These are phyloP conservation scores for Cydia splendana DNA, from an alignment of 1,140 invertebrate species.

Conservation along the genomic window DNA sequence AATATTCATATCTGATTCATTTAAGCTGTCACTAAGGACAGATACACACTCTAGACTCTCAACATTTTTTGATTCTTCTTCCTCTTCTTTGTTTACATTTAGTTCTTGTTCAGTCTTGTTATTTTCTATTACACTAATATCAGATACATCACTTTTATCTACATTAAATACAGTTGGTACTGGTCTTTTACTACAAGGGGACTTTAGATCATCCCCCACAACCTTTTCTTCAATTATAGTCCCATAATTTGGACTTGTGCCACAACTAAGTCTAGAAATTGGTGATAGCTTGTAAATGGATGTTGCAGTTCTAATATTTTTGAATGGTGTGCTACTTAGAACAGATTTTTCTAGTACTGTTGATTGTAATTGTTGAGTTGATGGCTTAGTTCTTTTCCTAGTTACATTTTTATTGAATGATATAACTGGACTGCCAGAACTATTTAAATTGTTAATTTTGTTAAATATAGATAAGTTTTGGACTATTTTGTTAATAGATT, in stretches of 20 bases:
- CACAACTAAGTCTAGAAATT: constrained; percentile 43
- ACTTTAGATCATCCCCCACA: background rate
- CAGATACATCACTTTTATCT: constrained; percentile 30
- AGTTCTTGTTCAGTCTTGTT: background rate
- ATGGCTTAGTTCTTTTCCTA: constrained; percentile 37
- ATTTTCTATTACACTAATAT: constrained; percentile 10
- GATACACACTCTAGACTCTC: background rate
- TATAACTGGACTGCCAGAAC: constrained; percentile 14
- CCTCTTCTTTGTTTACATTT: background rate
- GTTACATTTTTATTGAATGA: constrained; percentile 31
- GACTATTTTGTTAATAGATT: constrained; percentile 63
- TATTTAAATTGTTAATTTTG: constrained; percentile 30
- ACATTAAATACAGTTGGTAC: background rate
- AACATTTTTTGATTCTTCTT: background rate
- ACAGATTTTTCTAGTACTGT: constrained; percentile 50
- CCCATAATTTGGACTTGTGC: constrained; percentile 43
- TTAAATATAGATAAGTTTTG: constrained; percentile 54
- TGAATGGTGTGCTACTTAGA: constrained; percentile 67
- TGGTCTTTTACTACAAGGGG: constrained; percentile 4
- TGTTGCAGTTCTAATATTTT: constrained; percentile 61
- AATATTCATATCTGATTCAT: constrained; percentile 11
- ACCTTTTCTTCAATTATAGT: constrained; percentile 32
- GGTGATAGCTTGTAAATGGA: constrained; percentile 70
- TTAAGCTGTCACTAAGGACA: constrained; percentile 1
- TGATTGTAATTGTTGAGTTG: constrained; percentile 38